Percentiles rank a stretch among this genome's conserved stretches.
Evolutionary conservation across 2,113 vertebrate species (phyloP).

Genomic region (Meleagris gallopavo): DNA sequence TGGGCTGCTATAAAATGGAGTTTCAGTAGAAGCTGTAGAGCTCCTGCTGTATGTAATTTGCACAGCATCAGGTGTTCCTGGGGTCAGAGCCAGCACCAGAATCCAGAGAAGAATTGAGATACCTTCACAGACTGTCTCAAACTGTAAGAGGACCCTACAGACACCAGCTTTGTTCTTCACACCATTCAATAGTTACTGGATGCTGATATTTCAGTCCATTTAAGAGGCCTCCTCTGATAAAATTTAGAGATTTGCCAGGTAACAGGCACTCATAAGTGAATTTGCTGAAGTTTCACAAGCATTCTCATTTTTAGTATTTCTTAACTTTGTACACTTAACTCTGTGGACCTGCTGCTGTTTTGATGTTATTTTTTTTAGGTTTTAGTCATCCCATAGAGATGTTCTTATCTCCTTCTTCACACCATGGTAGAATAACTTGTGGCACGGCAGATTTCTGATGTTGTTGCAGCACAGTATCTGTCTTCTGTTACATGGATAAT

Average conservation of each 20-base stretch:
- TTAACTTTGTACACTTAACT: neutral
- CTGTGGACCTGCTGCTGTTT: neutral
- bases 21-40: neutral
- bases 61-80: neutral
- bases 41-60: neutral
- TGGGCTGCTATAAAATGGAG: neutral
- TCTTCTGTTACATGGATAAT: neutral
- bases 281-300: neutral
- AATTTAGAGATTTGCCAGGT: neutral
- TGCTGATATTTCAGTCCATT: neutral
- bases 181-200: neutral
- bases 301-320: neutral
- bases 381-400: neutral
- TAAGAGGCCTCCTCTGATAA: neutral
- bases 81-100: neutral
- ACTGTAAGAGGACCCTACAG: neutral
- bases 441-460: neutral
- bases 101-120: neutral
- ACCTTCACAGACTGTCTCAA: neutral
- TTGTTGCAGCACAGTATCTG: neutral
- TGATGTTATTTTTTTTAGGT: rapidly evolving
- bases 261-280: neutral
- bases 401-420: neutral
- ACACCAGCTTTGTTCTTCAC: neutral
- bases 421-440: neutral